A percentile compares a stretch with the other conserved stretches of the same genome.
phyloP scores from a whole-genome alignment of 2,888 invertebrate genomes.

The Athetis lepigone region DNA sequence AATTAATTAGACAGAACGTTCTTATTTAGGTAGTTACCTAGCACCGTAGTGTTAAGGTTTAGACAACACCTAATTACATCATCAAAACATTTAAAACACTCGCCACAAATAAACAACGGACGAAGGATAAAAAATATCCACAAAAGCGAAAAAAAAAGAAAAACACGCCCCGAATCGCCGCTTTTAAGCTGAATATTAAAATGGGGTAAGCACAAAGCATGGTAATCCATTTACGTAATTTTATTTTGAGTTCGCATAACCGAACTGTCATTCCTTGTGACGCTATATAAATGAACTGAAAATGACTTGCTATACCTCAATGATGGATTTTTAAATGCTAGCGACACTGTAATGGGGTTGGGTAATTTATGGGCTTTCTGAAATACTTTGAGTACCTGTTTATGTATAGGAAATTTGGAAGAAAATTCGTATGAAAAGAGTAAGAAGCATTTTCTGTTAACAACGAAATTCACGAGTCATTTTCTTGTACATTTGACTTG shows the following conservation, averaged over 20 bases:
- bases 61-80: slow-evolving; percentile 18
- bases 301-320: slow-evolving; percentile 82
- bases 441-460: slow-evolving; percentile 34
- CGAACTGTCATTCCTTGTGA: slow-evolving; percentile 83
- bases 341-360: slow-evolving; percentile 78
- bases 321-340: slow-evolving; percentile 88
- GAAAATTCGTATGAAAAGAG: slow-evolving; percentile 55
- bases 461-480: slow-evolving; percentile 46
- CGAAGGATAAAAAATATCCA: slow-evolving; percentile 36
- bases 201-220: slow-evolving; percentile 63
- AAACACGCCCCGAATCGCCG: slow-evolving; percentile 50
- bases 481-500: slow-evolving; percentile 49
- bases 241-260: slow-evolving; percentile 85
- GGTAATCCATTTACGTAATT: slow-evolving; percentile 82
- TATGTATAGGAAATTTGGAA: slow-evolving; percentile 55
- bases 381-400: slow-evolving; percentile 58
- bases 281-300: slow-evolving; percentile 83
- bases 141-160: slow-evolving; percentile 47
- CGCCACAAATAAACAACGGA: slow-evolving; percentile 37
- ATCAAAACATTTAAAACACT: slow-evolving; percentile 49
- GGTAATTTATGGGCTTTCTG: slow-evolving; percentile 78
- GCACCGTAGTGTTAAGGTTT: not conserved
- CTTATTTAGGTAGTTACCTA: not conserved
- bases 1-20: not conserved
- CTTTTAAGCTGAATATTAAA: slow-evolving; percentile 65